Conservation (phyloP, 2,113 vertebrate species). For the Grus americana region DNA sequence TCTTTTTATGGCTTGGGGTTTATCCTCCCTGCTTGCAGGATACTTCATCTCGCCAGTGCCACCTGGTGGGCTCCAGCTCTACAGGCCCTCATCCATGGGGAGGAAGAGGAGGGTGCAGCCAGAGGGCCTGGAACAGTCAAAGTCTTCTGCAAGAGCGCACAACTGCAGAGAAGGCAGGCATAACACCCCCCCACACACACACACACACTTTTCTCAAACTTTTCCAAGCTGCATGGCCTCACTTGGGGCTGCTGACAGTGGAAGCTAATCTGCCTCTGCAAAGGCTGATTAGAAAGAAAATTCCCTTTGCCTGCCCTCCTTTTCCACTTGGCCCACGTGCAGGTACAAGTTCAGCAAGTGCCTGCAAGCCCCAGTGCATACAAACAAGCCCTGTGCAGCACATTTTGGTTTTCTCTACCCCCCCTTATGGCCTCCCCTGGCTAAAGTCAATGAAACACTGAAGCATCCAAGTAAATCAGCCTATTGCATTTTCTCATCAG, state of each 20-base stretch:
- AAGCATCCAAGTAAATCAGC: conserved; percentile 64
- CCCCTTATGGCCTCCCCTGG: not conserved
- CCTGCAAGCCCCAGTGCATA: conserved; percentile 44
- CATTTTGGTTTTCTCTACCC: conserved; percentile 21
- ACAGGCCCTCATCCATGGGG: rapidly evolving
- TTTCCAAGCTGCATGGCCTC: not conserved
- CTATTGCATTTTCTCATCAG: conserved; percentile 51
- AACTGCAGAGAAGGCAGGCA: not conserved
- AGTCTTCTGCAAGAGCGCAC: not conserved
- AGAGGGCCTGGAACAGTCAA: not conserved
- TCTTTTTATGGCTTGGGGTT: not conserved
- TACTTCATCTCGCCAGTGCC: not conserved
- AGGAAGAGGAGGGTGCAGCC: not conserved
- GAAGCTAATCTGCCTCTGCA: not conserved
- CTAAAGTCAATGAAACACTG: conserved; percentile 50
- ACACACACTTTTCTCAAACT: not conserved
- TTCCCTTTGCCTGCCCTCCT: not conserved
- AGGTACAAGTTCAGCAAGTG: conserved; percentile 18
- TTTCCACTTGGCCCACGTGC: not conserved
- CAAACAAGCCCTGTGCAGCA: conserved; percentile 37
- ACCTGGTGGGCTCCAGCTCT: not conserved
- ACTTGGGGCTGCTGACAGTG: not conserved
- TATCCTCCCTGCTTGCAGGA: not conserved
- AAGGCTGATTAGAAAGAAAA: not conserved
- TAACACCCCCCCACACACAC: not conserved